Base-by-base conservation (phyloP, 2,113 vertebrate genomes). In the Malurus cyaneus region DNA sequence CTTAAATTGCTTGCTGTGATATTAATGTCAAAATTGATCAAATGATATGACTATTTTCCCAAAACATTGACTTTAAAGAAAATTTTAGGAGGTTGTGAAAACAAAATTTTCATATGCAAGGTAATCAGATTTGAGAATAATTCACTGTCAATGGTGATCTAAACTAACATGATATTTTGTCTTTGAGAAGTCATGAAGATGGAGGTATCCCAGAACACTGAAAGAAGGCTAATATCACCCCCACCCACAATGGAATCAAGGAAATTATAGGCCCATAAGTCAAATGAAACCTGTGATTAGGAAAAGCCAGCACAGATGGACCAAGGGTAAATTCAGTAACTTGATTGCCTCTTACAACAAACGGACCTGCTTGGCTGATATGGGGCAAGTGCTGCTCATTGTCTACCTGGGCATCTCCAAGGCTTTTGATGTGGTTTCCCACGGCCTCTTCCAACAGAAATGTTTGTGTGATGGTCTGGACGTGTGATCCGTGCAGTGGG, bases 321-420 rank as follows among this genome's bases (percentile, higher is more conserved):
- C 5, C 14, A 59, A 67, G 29, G 31, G 39, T 24, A 79, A 42
- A 80, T 10, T 70, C 36, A 39, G 36, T 39, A 71, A 80, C 19
- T 5, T 17, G 41, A 41, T 8, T 54, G 11, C 13, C 13, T 62
- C 42, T 41, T 47, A 29, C 13, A 19, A 49, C 19, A 71, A 79
- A 54, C 10, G 34, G 71, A 47, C 15, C n/a, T 47, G 11, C 18
- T 46, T 26, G 19, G 36, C 18, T 61, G 54, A 53, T 46, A 18
- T 32, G 28, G 23, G 23, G 18, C 36, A 49, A 66, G 62, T 2
- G 2, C 23, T n/a, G 46, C 17, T 49, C 1, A 0, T 5, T 80
- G 25, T 25, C 42, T n/a, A 31, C 20, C 34, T 49, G 25, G 25
- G 1, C 56, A 29, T 14, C 24, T 71, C 56, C 65, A 49, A 20